phyloP scores from a whole-genome alignment of 2,113 vertebrate genomes.

The Platycercus adscitus region DNA sequence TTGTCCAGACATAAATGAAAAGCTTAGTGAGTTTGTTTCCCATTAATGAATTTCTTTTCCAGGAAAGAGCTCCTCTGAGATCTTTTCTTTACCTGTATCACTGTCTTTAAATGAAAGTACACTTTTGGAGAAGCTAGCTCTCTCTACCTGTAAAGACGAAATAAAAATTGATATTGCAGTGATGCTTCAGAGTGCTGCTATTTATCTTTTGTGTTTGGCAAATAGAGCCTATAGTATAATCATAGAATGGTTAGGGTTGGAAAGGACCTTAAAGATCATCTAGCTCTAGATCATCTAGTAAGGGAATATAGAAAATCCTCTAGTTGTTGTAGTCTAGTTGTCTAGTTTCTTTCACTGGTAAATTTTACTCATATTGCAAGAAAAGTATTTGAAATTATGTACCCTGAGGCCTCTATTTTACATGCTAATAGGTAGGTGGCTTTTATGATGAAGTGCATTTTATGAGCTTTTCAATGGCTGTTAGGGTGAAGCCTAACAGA shows the following conservation, averaged over 20 bases:
- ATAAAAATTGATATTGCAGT: background rate
- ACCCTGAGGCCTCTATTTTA: background rate
- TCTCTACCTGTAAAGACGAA: background rate
- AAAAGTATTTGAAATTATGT: background rate
- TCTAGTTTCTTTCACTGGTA: background rate
- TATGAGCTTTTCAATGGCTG: background rate
- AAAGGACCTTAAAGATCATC: background rate
- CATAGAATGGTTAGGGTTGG: background rate
- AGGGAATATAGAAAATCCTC: background rate
- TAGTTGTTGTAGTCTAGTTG: background rate
- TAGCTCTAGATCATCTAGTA: background rate
- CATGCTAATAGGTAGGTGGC: background rate
- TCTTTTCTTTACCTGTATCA: background rate
- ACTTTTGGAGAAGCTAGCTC: background rate
- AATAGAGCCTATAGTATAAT: background rate
- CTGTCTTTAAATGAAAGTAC: conserved; percentile 28
- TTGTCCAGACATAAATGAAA: background rate
- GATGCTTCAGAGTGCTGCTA: background rate
- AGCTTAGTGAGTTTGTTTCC: background rate
- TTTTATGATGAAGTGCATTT: background rate
- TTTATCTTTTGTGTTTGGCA: conserved; percentile 22
- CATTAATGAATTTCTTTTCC: conserved; percentile 2
- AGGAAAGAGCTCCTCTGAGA: background rate
- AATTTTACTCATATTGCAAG: conserved; percentile 18
- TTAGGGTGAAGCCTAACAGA: background rate